Percentiles rank a stretch among this genome's conserved stretches.
These are phyloP conservation scores for Drosophila bipectinata DNA, from an alignment of 1,140 invertebrate species.

Conservation along the genomic window DNA sequence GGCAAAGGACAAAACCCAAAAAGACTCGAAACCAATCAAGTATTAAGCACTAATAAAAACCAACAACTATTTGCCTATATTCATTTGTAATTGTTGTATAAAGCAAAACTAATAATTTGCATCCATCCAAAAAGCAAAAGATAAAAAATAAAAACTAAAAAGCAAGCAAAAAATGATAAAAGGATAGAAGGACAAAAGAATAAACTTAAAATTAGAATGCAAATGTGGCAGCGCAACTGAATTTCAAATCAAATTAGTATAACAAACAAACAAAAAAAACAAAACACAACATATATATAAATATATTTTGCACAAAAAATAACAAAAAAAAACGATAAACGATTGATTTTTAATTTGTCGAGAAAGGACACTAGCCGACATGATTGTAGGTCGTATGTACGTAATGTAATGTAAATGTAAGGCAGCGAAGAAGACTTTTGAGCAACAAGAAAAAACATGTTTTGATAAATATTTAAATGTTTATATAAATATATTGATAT, in stretches of 20 bases:
- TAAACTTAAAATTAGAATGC: slow-evolving; percentile 39
- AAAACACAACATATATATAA: slow-evolving; percentile 42
- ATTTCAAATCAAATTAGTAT: slow-evolving; percentile 82
- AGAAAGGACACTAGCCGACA: slow-evolving; percentile 24
- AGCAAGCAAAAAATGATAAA: slow-evolving; percentile 1
- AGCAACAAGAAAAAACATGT: slow-evolving; percentile 81
- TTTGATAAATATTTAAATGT: slow-evolving; percentile 82
- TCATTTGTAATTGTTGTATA: slow-evolving; percentile 72
- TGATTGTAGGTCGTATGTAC: slow-evolving; percentile 60
- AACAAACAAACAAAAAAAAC: slow-evolving; percentile 31
- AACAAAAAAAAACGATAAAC: slow-evolving; percentile 28
- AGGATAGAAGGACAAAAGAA: background rate
- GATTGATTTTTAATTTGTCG: slow-evolving; percentile 56
- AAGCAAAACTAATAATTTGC: slow-evolving; percentile 67
- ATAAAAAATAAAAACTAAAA: slow-evolving; percentile 29
- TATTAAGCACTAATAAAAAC: slow-evolving; percentile 78
- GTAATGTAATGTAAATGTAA: slow-evolving; percentile 73
- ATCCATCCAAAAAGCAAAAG: slow-evolving; percentile 63
- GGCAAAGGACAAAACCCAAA: slow-evolving; percentile 57
- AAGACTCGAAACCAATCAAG: slow-evolving; percentile 84
- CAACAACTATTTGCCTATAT: slow-evolving; percentile 65
- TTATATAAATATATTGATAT: slow-evolving; percentile 64
- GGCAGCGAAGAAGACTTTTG: slow-evolving; percentile 79
- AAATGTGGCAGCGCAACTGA: slow-evolving; percentile 76
- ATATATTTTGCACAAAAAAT: slow-evolving; percentile 75